Evolutionary conservation across 1,140 invertebrate genomes (phyloP).

Genomic region (Rhyzopertha dominica): DNA sequence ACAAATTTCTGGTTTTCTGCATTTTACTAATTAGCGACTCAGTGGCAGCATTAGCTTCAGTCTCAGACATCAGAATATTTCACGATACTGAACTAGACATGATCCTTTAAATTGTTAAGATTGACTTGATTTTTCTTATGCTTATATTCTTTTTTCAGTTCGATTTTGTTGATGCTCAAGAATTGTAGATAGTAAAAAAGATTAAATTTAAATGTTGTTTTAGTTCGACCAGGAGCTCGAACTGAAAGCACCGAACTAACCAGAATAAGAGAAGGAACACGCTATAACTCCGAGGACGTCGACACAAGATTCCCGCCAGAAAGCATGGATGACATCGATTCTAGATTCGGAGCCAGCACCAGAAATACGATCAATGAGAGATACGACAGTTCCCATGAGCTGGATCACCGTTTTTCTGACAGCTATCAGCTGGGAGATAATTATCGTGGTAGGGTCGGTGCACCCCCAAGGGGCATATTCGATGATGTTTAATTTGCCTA

Average conservation of each 20-base stretch:
- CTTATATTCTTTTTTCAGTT: too few relatives aligned
- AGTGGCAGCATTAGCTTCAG: too few relatives aligned
- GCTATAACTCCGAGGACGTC: conserved; percentile 48
- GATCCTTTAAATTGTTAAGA: too few relatives aligned
- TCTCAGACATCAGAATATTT: too few relatives aligned
- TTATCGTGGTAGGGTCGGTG: conserved; percentile 52
- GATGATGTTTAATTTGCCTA: conserved; percentile 69
- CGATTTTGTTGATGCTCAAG: too few relatives aligned
- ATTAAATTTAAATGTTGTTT: conserved; percentile 11
- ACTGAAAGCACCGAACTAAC: conserved; percentile 45
- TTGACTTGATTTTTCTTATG: too few relatives aligned
- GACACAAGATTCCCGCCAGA: conserved; percentile 49
- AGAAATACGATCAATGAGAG: conserved; percentile 34
- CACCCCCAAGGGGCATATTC: conserved; percentile 74
- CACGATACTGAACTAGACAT: too few relatives aligned
- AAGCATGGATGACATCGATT: conserved; percentile 53
- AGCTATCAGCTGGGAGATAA: conserved; percentile 48
- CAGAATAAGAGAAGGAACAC: conserved; percentile 56
- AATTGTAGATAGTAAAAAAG: too few relatives aligned
- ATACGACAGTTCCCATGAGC: conserved; percentile 37
- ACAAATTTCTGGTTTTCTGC: too few relatives aligned
- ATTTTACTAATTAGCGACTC: too few relatives aligned
- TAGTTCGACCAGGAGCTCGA: conserved; percentile 25
- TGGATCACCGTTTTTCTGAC: conserved; percentile 44
- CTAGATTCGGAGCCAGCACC: conserved; percentile 57